Evolutionary conservation across 2,113 vertebrate genomes (phyloP).

Genomic region (Gnathonemus echidnorhynchus): DNA sequence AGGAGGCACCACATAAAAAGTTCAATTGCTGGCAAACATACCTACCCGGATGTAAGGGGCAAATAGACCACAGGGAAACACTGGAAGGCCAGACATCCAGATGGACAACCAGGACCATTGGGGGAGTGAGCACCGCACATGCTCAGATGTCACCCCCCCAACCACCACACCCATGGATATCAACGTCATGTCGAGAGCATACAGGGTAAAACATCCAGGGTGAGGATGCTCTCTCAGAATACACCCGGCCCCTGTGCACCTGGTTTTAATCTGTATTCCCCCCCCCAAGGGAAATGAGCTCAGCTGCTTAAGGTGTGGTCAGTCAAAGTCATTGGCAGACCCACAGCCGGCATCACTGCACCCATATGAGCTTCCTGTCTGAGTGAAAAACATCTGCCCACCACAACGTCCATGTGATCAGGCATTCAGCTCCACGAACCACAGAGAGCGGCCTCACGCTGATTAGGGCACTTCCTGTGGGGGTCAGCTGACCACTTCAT

Average conservation of each 20-base stretch:
- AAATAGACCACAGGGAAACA: background rate
- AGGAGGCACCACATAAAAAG: background rate
- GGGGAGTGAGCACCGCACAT: background rate
- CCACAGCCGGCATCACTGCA: background rate
- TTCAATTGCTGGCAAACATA: background rate
- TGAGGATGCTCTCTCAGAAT: background rate
- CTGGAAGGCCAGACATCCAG: background rate
- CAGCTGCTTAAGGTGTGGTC: conserved; percentile 11
- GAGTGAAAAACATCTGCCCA: conserved; percentile 29
- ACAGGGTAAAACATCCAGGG: background rate
- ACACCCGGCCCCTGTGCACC: background rate
- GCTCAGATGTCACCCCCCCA: background rate
- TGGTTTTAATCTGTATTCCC: conserved; percentile 9
- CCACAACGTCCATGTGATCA: conserved; percentile 41
- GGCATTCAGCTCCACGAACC: conserved; percentile 27
- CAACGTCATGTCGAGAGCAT: background rate
- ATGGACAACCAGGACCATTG: background rate
- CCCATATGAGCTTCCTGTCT: background rate
- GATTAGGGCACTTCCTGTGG: background rate
- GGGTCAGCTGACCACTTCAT: background rate
- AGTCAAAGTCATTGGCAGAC: background rate
- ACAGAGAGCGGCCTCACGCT: background rate
- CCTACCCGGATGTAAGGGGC: background rate
- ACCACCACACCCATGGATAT: background rate
- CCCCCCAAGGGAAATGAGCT: conserved; percentile 3